A percentile compares a stretch with the other conserved stretches of the same genome.
These are phyloP conservation scores for Scaptomyza graminum DNA, from an alignment of 1,140 invertebrate genomes.

Conservation along the genomic window DNA sequence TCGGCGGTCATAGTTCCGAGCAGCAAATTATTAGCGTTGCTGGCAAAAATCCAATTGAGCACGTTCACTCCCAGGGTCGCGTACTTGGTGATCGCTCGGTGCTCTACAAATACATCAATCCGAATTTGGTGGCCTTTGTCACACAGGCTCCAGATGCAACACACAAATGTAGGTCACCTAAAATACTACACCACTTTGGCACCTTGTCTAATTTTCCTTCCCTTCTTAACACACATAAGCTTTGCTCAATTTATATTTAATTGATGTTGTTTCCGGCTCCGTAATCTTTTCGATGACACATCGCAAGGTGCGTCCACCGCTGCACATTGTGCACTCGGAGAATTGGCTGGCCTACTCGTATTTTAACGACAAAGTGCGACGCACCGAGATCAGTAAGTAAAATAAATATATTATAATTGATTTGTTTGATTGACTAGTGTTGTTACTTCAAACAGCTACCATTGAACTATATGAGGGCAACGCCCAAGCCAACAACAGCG, in stretches of 20 bases:
- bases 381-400: slow-evolving; percentile 91
- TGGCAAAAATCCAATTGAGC: slow-evolving; percentile 90
- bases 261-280: slow-evolving; percentile 95
- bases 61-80: slow-evolving; percentile 97
- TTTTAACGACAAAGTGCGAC: slow-evolving; percentile 96
- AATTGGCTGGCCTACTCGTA: slow-evolving; percentile 98
- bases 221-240: slow-evolving; percentile 36
- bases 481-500: slow-evolving; percentile 92
- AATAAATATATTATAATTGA: not conserved
- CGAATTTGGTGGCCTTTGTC: slow-evolving; percentile 95
- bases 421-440: not conserved
- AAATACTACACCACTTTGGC: too few species aligned
- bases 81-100: slow-evolving; percentile 97
- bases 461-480: slow-evolving; percentile 98
- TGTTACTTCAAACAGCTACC: slow-evolving; percentile 85
- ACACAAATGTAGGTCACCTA: slow-evolving; percentile 88
- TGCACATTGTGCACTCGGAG: slow-evolving; percentile 97
- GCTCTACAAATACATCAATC: slow-evolving; percentile 99
- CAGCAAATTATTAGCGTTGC: slow-evolving; percentile 89
- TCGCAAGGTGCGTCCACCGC: slow-evolving; percentile 91
- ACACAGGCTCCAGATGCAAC: slow-evolving; percentile 90
- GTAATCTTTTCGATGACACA: slow-evolving; percentile 90
- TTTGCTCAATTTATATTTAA: slow-evolving; percentile 90
- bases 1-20: slow-evolving; percentile 86
- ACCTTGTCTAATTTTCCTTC: not conserved